phyloP scores from a whole-genome alignment of 2,888 invertebrate genomes.

The Magallana nippona region DNA sequence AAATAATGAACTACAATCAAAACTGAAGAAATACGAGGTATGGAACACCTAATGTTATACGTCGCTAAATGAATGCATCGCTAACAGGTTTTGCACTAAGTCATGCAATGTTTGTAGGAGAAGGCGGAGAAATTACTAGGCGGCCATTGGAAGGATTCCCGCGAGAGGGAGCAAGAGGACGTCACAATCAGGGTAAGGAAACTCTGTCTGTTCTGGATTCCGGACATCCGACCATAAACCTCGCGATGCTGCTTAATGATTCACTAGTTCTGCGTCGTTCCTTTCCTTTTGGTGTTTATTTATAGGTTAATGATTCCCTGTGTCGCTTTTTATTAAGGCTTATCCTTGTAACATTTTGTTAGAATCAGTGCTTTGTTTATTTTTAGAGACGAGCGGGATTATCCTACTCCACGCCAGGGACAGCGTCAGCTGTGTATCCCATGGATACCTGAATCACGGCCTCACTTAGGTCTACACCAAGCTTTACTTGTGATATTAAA shows the following conservation, averaged over 20 bases:
- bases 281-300: too few relatives aligned
- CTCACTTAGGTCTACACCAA: too few relatives aligned
- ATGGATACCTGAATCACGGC: neutral
- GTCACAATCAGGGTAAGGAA: neutral
- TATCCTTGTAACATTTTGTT: neutral
- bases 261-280: too few relatives aligned
- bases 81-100: too few relatives aligned
- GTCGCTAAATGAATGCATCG: too few relatives aligned
- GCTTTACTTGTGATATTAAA: too few relatives aligned
- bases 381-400: slow-evolving; percentile 4
- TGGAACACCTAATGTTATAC: neutral
- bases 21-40: slow-evolving; percentile 46
- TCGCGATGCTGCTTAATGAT: too few relatives aligned
- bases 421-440: neutral
- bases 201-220: too few relatives aligned
- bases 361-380: neutral
- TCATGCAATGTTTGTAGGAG: slow-evolving; percentile 38
- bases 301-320: too few relatives aligned
- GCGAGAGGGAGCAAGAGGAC: slow-evolving; percentile 15
- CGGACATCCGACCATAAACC: neutral
- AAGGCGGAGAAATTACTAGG: slow-evolving; percentile 43
- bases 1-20: slow-evolving; percentile 38
- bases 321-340: too few relatives aligned
- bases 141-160: slow-evolving; percentile 41
- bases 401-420: slow-evolving; percentile 9